phyloP scores from a whole-genome alignment of 2,113 vertebrate genomes.

The Furnarius figulus region DNA sequence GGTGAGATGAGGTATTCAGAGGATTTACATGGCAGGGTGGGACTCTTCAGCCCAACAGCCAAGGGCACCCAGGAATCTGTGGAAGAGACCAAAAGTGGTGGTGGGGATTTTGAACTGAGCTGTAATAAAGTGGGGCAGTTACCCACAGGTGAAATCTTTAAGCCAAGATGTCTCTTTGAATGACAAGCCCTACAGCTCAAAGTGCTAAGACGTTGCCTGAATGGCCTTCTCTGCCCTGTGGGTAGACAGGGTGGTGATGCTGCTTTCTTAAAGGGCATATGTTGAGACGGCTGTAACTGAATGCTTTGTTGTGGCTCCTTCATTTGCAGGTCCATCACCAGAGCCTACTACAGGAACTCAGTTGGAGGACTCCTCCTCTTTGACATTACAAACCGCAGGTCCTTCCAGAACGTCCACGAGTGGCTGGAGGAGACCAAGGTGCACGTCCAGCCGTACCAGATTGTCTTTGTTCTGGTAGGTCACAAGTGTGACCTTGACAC shows the following conservation, averaged over 20 bases:
- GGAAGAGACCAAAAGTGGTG: neutral
- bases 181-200: neutral
- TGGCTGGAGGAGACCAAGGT: slow-evolving; percentile 92
- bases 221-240: neutral
- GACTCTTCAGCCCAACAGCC: neutral
- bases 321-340: slow-evolving; percentile 85
- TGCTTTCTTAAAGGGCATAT: accelerated
- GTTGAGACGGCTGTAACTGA: neutral
- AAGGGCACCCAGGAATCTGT: neutral
- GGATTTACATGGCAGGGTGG: accelerated
- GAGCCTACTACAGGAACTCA: slow-evolving; percentile 94
- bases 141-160: neutral
- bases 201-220: neutral
- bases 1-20: neutral
- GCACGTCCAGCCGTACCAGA: slow-evolving; percentile 94
- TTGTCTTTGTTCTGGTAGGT: slow-evolving; percentile 93
- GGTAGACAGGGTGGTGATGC: neutral
- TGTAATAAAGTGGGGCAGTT: neutral
- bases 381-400: slow-evolving; percentile 96
- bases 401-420: slow-evolving; percentile 94
- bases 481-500: slow-evolving; percentile 97
- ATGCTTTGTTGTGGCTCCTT: neutral
- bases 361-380: slow-evolving; percentile 96
- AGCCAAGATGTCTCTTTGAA: neutral
- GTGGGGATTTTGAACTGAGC: neutral